These are phyloP conservation scores for Monarcha castaneiventris DNA, from an alignment of 2,113 vertebrate species.

Conservation along the genomic window DNA sequence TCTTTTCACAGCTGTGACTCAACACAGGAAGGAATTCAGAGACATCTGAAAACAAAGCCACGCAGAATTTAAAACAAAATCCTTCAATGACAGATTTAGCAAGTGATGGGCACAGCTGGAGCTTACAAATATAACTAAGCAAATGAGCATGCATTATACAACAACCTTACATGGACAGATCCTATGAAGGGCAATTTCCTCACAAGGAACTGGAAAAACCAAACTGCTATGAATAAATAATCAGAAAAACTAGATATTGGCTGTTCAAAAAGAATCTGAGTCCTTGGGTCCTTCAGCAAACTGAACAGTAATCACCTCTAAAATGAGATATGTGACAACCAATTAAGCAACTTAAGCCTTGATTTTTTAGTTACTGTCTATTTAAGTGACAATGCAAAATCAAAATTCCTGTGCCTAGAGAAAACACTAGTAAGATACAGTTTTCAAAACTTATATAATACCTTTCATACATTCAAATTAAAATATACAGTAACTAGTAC, in stretches of 20 bases:
- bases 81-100: conserved; percentile 52
- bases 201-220: not conserved
- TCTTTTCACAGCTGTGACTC: conserved; percentile 61
- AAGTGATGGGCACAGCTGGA: conserved; percentile 59
- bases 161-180: not conserved
- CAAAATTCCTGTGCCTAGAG: not conserved
- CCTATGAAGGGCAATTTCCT: not conserved
- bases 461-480: not conserved
- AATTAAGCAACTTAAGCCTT: not conserved
- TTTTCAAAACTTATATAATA: not conserved
- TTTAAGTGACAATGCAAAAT: not conserved
- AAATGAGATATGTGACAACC: not conserved
- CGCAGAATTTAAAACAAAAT: conserved; percentile 64
- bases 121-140: conserved; percentile 25
- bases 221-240: not conserved
- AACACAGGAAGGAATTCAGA: conserved; percentile 51
- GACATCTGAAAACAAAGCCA: conserved; percentile 48
- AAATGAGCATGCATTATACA: not conserved
- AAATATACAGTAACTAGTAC: not conserved
- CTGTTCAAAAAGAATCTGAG: not conserved
- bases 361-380: not conserved
- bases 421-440: not conserved
- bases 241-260: not conserved
- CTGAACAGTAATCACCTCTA: not conserved
- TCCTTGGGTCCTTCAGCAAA: not conserved